Percentiles rank a stretch among this genome's conserved stretches.
Conservation (phyloP, 2,888 invertebrate species). For the Dynastes maya region DNA sequence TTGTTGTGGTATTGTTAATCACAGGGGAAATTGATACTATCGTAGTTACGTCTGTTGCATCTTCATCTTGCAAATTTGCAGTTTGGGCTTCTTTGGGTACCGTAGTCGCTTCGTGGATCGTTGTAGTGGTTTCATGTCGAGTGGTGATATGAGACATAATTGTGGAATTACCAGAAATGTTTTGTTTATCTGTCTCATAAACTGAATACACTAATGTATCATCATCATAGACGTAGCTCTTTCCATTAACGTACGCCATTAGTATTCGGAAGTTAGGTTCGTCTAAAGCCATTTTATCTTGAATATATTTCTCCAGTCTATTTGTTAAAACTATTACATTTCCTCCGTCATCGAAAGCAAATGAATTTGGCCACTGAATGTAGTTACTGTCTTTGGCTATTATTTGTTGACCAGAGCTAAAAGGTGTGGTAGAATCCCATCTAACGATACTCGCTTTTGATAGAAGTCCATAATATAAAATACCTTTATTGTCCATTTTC, state of each 20-base stretch:
- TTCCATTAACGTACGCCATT: constrained; percentile 75
- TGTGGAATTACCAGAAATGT: constrained; percentile 9
- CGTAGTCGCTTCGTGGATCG: neutral
- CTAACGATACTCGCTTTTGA: constrained; percentile 80
- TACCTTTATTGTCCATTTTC: constrained; percentile 81
- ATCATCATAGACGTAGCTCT: constrained; percentile 77
- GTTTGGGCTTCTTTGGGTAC: neutral
- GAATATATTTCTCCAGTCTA: constrained; percentile 78
- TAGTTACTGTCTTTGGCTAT: constrained; percentile 79
- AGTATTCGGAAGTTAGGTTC: constrained; percentile 81
- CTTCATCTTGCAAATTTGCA: no score
- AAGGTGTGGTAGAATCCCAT: constrained; percentile 78
- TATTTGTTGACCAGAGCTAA: constrained; percentile 75
- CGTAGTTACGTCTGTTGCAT: no score
- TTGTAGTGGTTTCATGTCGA: constrained; percentile 1
- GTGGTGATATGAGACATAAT: neutral
- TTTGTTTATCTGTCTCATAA: constrained; percentile 49
- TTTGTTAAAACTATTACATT: constrained; percentile 81
- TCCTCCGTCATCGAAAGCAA: constrained; percentile 78
- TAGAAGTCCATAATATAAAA: constrained; percentile 80
- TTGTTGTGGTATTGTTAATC: no score
- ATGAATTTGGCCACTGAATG: constrained; percentile 83
- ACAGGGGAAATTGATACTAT: no score
- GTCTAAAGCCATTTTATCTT: constrained; percentile 74
- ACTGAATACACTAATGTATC: constrained; percentile 53